Evolutionary conservation across 1,140 invertebrate genomes (phyloP).

Genomic region (Dendrolimus punctatus): DNA sequence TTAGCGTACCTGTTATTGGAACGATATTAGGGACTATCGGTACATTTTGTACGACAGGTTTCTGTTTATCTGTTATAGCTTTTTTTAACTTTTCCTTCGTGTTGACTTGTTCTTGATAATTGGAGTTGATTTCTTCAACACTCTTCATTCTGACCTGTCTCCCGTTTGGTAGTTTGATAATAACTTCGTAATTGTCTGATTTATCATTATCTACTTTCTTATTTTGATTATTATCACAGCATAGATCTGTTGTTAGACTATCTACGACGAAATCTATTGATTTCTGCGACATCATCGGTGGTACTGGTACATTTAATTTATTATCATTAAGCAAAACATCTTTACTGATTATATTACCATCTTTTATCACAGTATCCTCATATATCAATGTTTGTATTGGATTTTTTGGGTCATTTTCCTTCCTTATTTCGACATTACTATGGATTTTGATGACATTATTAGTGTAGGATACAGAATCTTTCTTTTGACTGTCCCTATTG

Average conservation of each 20-base stretch:
- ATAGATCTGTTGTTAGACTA: constrained; percentile 40
- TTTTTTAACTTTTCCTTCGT: constrained; percentile 48
- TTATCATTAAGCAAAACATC: constrained; percentile 19
- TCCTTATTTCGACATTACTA: constrained; percentile 22
- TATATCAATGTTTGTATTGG: constrained; percentile 21
- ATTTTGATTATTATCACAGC: constrained; percentile 14
- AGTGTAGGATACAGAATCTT: constrained; percentile 44
- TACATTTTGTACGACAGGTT: constrained; percentile 8
- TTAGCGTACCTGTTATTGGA: constrained; percentile 38
- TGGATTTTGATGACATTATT: constrained; percentile 59
- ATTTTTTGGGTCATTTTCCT: constrained; percentile 29
- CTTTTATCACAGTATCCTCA: constrained; percentile 27
- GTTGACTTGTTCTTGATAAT: constrained; percentile 18
- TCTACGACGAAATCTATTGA: constrained; percentile 57
- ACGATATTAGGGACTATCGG: constrained; percentile 19
- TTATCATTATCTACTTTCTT: constrained; percentile 22
- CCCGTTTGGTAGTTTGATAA: constrained; percentile 48
- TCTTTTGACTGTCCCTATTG: constrained; percentile 27
- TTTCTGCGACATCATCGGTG: constrained; percentile 59
- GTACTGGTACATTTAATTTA: constrained; percentile 24
- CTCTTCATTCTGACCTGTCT: constrained; percentile 47
- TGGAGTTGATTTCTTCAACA: constrained; percentile 26
- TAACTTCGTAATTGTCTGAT: constrained; percentile 43
- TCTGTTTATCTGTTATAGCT: constrained; percentile 31
- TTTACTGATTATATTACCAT: constrained; percentile 22